Evolutionary conservation across 2,888 invertebrate genomes (phyloP).

Genomic region (Oscheius sp.): DNA sequence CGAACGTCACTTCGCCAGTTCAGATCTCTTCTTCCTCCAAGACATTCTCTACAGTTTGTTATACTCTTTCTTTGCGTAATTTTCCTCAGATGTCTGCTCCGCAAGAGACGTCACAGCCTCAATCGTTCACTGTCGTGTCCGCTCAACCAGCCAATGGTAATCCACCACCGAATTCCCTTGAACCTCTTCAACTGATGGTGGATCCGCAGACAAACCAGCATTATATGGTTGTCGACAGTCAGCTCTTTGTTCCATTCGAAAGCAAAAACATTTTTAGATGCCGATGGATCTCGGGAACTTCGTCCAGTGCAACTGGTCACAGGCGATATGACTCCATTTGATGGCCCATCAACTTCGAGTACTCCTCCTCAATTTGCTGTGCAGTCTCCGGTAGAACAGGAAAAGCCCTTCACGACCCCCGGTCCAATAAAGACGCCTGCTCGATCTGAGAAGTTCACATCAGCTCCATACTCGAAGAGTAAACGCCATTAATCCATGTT

Average conservation of each 20-base stretch:
- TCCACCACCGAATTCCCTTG: neutral
- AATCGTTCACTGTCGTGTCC: neutral
- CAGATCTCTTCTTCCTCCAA: no score
- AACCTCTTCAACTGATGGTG: slow-evolving; percentile 55
- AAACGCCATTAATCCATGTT: no score
- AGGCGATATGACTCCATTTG: neutral
- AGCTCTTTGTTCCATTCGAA: slow-evolving; percentile 17
- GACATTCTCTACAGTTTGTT: neutral
- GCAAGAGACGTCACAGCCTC: neutral
- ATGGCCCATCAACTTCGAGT: neutral
- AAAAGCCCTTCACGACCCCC: neutral
- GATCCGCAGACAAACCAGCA: slow-evolving; percentile 65
- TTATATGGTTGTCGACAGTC: slow-evolving; percentile 59
- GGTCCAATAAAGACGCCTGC: slow-evolving; percentile 3
- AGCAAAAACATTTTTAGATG: slow-evolving; percentile 1
- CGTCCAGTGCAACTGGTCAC: slow-evolving; percentile 8
- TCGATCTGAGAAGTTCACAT: neutral
- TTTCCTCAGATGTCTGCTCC: neutral
- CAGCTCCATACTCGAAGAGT: no score
- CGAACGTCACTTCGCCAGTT: neutral
- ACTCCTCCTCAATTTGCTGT: neutral
- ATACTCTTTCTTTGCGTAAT: neutral
- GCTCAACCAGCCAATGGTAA: neutral
- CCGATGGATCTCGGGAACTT: slow-evolving; percentile 22
- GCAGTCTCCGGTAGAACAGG: neutral